Evolutionary conservation across 2,888 invertebrate species (phyloP).

Genomic region (Galeopsomyia nigrocyanea): DNA sequence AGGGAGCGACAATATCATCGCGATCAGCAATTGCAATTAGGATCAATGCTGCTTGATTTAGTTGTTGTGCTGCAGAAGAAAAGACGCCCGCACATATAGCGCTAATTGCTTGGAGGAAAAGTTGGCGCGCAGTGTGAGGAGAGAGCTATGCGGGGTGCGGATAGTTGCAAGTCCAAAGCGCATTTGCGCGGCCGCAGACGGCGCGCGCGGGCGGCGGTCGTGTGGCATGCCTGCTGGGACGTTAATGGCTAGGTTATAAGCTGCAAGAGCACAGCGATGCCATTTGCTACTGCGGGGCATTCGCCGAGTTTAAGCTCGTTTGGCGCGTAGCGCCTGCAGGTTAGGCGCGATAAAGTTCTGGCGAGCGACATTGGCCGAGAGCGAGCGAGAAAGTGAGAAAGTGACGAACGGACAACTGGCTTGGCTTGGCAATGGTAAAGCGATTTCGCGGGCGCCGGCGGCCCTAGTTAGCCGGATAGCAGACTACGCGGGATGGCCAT

Average conservation of each 20-base stretch:
- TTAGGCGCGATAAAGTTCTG: constrained; percentile 42
- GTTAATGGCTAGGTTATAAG: constrained; percentile 46
- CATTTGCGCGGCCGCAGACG: constrained; percentile 32
- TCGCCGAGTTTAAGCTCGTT: constrained; percentile 46
- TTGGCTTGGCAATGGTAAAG: constrained; percentile 60
- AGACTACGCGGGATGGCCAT: constrained; percentile 64
- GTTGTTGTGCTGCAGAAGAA: neutral
- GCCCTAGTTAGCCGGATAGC: constrained; percentile 64
- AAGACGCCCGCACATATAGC: constrained; percentile 14
- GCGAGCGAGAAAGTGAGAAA: constrained; percentile 50
- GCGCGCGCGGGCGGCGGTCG: constrained; percentile 1
- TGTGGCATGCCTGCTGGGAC: constrained; percentile 9
- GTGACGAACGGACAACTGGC: too few relatives aligned
- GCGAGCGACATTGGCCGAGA: constrained; percentile 54
- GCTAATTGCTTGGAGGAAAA: constrained; percentile 23
- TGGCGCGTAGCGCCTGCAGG: neutral
- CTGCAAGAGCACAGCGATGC: constrained; percentile 47
- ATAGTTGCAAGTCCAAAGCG: constrained; percentile 41
- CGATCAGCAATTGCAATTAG: too few relatives aligned
- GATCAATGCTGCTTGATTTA: too few relatives aligned
- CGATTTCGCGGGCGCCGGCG: constrained; percentile 60
- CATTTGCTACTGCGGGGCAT: constrained; percentile 37
- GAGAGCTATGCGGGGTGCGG: neutral
- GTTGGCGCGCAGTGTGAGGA: too few relatives aligned
- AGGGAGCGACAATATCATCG: constrained; percentile 4